phyloP scores from a whole-genome alignment of 2,888 invertebrate species.

The Helleia helle region DNA sequence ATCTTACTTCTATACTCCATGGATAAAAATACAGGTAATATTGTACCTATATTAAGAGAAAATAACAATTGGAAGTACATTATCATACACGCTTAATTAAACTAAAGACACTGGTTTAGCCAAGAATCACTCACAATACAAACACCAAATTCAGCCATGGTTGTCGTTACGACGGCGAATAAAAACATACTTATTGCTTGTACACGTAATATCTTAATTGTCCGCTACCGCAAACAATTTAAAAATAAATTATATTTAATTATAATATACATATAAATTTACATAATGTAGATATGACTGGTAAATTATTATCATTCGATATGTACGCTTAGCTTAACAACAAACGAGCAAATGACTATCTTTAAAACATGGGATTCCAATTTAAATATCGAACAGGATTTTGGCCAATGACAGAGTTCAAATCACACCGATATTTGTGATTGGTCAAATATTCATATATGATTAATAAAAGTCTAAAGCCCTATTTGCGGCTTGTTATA shows the following conservation, averaged over 20 bases:
- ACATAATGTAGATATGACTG: conserved; percentile 32
- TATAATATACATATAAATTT: conserved; percentile 23
- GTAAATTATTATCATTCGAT: conserved; percentile 52
- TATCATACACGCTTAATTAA: too few species aligned
- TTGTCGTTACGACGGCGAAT: conserved; percentile 54
- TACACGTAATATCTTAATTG: conserved; percentile 65
- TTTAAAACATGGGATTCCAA: neutral
- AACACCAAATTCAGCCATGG: conserved; percentile 58
- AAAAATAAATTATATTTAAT: conserved; percentile 43
- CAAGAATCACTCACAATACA: conserved; percentile 63
- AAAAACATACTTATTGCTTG: conserved; percentile 70
- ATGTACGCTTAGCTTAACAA: conserved; percentile 31
- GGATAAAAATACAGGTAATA: too few species aligned
- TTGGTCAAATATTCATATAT: too few species aligned
- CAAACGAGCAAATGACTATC: conserved; percentile 16
- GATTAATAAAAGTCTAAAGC: too few species aligned
- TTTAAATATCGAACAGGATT: neutral
- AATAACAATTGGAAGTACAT: too few species aligned
- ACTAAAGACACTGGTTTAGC: conserved; percentile 45
- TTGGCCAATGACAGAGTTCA: neutral
- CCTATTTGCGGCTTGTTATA: too few species aligned
- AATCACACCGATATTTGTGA: neutral
- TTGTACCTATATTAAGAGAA: too few species aligned
- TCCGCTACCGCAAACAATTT: conserved; percentile 64
- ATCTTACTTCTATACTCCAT: too few species aligned